phyloP scores from a whole-genome alignment of 2,888 invertebrate genomes.

The Cerastis leucographa region DNA sequence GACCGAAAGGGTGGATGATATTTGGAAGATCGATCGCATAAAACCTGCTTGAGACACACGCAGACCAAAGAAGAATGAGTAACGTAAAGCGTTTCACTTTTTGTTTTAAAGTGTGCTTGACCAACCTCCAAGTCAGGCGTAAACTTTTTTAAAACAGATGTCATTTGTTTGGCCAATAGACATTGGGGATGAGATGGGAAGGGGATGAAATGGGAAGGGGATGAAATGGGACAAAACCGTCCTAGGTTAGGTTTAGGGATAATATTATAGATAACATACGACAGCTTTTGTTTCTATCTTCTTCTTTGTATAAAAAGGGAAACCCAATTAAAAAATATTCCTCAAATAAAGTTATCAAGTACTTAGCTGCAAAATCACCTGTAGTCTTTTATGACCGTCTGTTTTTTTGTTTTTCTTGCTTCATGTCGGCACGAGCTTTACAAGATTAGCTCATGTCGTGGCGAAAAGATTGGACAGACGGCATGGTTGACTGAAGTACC shows the following conservation, averaged over 20 bases:
- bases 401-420: not conserved
- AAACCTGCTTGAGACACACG: no score
- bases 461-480: conserved; percentile 14
- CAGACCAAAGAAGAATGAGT: not conserved
- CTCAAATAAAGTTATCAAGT: not conserved
- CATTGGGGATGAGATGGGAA: no score
- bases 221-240: no score
- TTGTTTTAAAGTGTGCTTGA: not conserved
- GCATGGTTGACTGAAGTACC: conserved; percentile 3
- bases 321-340: not conserved
- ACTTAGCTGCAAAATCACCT: not conserved
- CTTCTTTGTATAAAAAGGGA: not conserved
- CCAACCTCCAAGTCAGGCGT: not conserved
- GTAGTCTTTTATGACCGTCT: not conserved
- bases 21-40: no score
- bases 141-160: not conserved
- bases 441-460: conserved; percentile 7
- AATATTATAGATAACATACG: not conserved
- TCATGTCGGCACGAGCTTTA: not conserved
- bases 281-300: not conserved
- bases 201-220: no score
- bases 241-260: no score
- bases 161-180: no score
- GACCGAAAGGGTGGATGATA: no score
- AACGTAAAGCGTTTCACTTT: not conserved